Percentiles rank a stretch among this genome's conserved stretches.
phyloP scores from a whole-genome alignment of 2,888 invertebrate species.

The Drosophila mettleri region DNA sequence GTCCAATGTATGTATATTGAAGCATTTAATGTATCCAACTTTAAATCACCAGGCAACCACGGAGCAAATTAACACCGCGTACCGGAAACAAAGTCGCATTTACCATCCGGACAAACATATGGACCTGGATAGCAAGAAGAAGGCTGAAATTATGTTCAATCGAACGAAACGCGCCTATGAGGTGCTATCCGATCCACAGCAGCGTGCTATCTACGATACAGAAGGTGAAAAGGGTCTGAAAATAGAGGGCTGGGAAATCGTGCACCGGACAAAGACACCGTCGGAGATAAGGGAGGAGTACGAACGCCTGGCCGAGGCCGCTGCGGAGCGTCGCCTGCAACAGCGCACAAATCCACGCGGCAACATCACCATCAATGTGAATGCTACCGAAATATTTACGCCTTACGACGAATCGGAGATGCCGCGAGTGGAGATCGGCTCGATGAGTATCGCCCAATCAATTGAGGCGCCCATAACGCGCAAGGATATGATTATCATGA shows the following conservation, averaged over 20 bases:
- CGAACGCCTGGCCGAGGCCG: conserved; percentile 93
- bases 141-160: conserved; percentile 96
- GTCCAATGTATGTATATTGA: neutral
- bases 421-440: conserved; percentile 95
- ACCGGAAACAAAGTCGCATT: conserved; percentile 94
- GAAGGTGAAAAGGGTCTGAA: conserved; percentile 95
- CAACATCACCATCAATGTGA: conserved; percentile 93
- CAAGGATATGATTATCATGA: conserved; percentile 93
- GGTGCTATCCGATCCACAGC: conserved; percentile 96
- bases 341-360: conserved; percentile 97
- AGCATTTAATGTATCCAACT: neutral
- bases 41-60: conserved; percentile 89
- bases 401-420: conserved; percentile 90
- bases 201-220: conserved; percentile 97
- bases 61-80: conserved; percentile 97
- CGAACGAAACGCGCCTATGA: conserved; percentile 97
- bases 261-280: conserved; percentile 95
- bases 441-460: conserved; percentile 96
- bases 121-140: conserved; percentile 92
- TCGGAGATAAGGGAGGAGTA: conserved; percentile 98
- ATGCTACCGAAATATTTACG: conserved; percentile 96
- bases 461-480: conserved; percentile 96
- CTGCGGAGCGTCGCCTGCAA: conserved; percentile 94
- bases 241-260: conserved; percentile 98
- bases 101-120: conserved; percentile 99